Base-by-base conservation (phyloP, 2,888 invertebrate genomes). In the Cenopis cana region DNA sequence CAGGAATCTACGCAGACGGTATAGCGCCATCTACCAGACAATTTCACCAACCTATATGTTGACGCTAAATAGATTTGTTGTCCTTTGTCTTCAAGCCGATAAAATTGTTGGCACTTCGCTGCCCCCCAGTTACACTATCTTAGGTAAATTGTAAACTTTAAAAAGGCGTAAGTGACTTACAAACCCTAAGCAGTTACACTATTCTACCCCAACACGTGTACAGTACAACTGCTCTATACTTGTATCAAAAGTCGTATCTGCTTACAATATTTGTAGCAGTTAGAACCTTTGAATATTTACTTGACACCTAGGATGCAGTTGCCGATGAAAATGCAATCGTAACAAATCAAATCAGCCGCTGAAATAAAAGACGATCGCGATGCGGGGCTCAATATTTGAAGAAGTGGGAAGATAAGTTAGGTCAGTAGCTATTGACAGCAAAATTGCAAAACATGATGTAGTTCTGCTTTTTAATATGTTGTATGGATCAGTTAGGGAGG, bases 291-390 rank as follows among this genome's bases (percentile, higher is more conserved):
- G 46, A 46, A n/a, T 12, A 46, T 46, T 46, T 12, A 46, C n/a
- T n/a, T 12, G 29, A 54, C 52, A 12, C 8, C 29, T 55, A n/a
- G 55, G 24, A 55, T 55, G 11, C 55, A 55, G 29, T 29, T 55
- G 24, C 29, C 29, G 14, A 55, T 55, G 29, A 24, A 55, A 55
- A 55, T 55, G 55, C 55, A 55, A 55, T n/a, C 29, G 55, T 55
- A 29, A 55, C 29, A 29, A 55, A 29, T 29, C 55, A 55, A 55
- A 55, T 55, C 20, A 20, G 55, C 55, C 29, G 9, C n/a, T 29
- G 29, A 29, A 55, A 29, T 55, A 55, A 29, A 29, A 14, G 55
- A 14, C 29, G 24, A 54, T 54, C 24, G 24, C 54, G 24, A 24
- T 46, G 5, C 8, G n/a, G 46, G 0, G n/a, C n/a, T 46, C 46